Conservation (phyloP, 2,113 vertebrate genomes). For the Syngnathoides biaculeatus region DNA sequence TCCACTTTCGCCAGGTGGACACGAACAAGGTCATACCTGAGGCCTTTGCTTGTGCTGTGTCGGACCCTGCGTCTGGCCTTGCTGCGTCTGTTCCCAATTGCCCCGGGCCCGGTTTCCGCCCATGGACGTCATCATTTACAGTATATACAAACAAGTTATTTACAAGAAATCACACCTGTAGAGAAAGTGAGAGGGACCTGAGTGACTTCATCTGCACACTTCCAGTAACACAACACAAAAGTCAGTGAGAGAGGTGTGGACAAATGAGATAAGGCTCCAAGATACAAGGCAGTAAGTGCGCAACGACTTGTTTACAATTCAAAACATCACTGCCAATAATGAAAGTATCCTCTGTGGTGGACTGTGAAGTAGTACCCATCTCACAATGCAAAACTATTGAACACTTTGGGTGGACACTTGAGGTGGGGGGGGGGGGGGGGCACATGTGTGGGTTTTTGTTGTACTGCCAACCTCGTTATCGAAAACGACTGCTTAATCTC, state of each 20-base stretch:
- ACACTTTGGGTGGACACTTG: not conserved
- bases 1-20: constrained; percentile 2
- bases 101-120: constrained; percentile 92
- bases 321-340: not conserved
- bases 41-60: constrained; percentile 86
- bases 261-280: not conserved
- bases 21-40: constrained; percentile 60
- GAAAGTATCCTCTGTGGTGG: not conserved
- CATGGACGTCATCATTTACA: constrained; percentile 99
- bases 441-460: not conserved
- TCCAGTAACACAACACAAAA: not conserved
- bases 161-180: constrained; percentile 91
- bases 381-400: not conserved
- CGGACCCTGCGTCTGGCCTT: constrained; percentile 92
- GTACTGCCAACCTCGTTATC: constrained; percentile 24
- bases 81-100: constrained; percentile 94
- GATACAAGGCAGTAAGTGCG: constrained; percentile 1
- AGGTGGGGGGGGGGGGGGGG: not conserved
- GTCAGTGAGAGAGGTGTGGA: not conserved
- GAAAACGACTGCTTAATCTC: constrained; percentile 46
- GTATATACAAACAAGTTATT: constrained; percentile 99
- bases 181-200: constrained; percentile 12
- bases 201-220: not conserved
- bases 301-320: not conserved
- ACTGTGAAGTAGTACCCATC: not conserved